Conservation (phyloP, 1,140 invertebrate genomes). For the Aphelinus atriplicis region DNA sequence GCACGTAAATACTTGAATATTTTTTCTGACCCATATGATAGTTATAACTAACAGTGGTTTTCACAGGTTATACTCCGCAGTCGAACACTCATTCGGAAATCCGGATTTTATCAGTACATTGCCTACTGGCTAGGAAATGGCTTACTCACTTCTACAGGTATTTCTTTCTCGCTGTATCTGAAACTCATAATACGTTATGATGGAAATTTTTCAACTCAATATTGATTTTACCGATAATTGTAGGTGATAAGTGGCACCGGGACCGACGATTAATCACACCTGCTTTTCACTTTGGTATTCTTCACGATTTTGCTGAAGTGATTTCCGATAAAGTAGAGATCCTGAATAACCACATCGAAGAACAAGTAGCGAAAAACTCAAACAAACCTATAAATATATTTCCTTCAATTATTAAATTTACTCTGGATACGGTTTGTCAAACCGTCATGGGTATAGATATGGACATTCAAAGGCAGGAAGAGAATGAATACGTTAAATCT, state of each 20-base stretch:
- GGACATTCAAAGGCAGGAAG: slow-evolving; percentile 75
- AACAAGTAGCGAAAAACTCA: slow-evolving; percentile 56
- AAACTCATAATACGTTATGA: not conserved
- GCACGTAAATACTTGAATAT: slow-evolving; percentile 34
- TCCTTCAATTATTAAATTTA: slow-evolving; percentile 72
- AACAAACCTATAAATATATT: slow-evolving; percentile 71
- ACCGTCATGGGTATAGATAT: slow-evolving; percentile 86
- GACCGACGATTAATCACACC: slow-evolving; percentile 85
- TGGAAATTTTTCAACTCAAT: not conserved
- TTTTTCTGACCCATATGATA: not conserved
- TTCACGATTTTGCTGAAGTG: slow-evolving; percentile 79
- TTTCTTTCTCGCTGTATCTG: slow-evolving; percentile 44
- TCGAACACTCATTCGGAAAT: slow-evolving; percentile 42
- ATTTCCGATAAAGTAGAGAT: slow-evolving; percentile 79
- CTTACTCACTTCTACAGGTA: not conserved
- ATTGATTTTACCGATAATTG: slow-evolving; percentile 14
- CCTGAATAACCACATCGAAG: slow-evolving; percentile 65
- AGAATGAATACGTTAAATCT: slow-evolving; percentile 79
- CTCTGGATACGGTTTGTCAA: slow-evolving; percentile 86
- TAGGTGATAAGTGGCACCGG: slow-evolving; percentile 79
- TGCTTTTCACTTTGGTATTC: slow-evolving; percentile 87
- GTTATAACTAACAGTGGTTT: not conserved
- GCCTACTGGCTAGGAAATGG: not conserved
- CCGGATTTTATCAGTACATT: slow-evolving; percentile 29
- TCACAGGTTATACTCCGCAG: not conserved